phyloP scores from a whole-genome alignment of 2,113 vertebrate species.

The Passer montanus region DNA sequence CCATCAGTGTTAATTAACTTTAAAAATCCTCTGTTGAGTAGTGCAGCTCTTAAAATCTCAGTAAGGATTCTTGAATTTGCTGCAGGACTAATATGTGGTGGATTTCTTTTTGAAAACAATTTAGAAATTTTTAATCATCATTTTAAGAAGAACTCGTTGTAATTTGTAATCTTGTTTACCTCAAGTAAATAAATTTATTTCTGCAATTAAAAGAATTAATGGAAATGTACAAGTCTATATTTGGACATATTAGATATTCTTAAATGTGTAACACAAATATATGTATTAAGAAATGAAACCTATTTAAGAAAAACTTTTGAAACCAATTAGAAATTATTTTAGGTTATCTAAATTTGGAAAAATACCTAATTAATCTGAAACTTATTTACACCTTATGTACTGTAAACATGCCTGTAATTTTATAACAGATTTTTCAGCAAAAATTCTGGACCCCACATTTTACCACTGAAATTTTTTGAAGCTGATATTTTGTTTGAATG shows the following conservation, averaged over 20 bases:
- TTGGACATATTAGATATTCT: not conserved
- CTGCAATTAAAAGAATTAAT: not conserved
- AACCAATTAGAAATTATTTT: not conserved
- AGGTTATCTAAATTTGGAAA: not conserved
- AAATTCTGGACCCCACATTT: not conserved
- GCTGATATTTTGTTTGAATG: not conserved
- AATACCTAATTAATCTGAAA: not conserved
- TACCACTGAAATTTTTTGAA: not conserved
- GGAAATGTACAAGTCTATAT: fast-evolving
- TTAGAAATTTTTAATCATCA: not conserved
- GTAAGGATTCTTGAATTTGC: not conserved
- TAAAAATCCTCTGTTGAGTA: not conserved
- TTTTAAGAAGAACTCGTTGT: not conserved
- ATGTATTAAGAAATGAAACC: not conserved
- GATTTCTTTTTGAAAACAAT: not conserved
- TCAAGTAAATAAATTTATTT: not conserved
- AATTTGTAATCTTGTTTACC: not conserved
- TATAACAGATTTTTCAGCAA: not conserved
- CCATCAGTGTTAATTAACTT: not conserved
- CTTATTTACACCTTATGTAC: not conserved
- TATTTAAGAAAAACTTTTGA: not conserved
- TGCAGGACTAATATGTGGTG: not conserved
- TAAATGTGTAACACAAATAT: not conserved
- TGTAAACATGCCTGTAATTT: not conserved
- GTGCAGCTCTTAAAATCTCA: not conserved